Conservation (phyloP, 2,888 invertebrate genomes). For the Coecobrya sp. region DNA sequence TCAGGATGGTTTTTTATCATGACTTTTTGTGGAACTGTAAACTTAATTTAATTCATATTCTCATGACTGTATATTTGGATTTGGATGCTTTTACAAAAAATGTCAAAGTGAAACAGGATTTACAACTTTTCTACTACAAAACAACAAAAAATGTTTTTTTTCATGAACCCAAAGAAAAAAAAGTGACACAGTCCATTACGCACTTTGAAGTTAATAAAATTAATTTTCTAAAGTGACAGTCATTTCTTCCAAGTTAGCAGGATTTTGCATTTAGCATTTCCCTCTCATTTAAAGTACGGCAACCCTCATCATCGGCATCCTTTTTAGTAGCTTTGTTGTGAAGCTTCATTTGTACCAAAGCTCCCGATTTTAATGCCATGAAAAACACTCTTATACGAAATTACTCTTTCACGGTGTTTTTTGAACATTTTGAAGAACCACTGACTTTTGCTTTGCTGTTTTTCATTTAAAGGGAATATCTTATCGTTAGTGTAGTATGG, state of each 20-base stretch:
- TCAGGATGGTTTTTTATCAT: neutral
- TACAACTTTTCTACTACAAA: neutral
- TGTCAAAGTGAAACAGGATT: constrained; percentile 13
- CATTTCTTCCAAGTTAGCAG: constrained; percentile 72
- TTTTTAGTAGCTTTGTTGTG: neutral
- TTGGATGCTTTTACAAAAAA: constrained; percentile 9
- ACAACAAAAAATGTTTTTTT: constrained; percentile 11
- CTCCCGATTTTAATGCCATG: no score
- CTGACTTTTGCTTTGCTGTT: no score
- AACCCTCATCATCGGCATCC: neutral
- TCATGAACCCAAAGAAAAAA: constrained; percentile 57
- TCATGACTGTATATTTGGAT: neutral
- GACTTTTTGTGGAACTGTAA: neutral
- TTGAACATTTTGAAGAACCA: no score
- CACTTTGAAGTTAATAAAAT: constrained; percentile 85
- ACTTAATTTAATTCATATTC: neutral
- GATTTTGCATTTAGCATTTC: constrained; percentile 25
- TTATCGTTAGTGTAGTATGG: no score
- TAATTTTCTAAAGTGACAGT: constrained; percentile 85
- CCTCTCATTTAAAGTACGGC: neutral
- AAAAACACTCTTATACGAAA: no score
- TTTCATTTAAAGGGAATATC: no score
- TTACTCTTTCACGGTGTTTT: no score
- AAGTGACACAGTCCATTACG: constrained; percentile 84
- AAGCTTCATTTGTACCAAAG: neutral